phyloP scores from a whole-genome alignment of 2,113 vertebrate genomes.

The Crotalus tigris region DNA sequence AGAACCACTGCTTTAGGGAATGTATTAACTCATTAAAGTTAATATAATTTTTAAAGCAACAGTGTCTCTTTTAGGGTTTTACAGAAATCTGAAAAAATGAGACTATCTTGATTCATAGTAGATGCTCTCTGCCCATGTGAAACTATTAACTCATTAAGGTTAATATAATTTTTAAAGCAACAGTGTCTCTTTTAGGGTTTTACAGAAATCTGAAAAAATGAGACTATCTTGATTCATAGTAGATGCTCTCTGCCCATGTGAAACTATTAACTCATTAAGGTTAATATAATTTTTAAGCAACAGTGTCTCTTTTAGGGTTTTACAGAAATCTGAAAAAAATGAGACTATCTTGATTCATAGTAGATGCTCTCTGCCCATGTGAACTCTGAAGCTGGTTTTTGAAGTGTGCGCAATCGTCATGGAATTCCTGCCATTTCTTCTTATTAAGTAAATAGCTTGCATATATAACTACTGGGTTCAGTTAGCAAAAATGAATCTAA shows the following conservation, averaged over 20 bases:
- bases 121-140: too few relatives aligned
- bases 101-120: too few relatives aligned
- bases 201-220: background rate
- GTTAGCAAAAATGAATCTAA: background rate
- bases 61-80: too few relatives aligned
- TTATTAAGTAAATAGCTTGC: background rate
- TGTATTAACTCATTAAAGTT: too few relatives aligned
- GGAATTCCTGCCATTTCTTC: background rate
- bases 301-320: background rate
- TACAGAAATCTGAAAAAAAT: background rate
- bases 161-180: background rate
- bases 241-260: too few relatives aligned
- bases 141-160: background rate
- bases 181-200: background rate
- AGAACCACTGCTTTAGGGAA: too few relatives aligned
- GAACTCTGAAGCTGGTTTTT: background rate
- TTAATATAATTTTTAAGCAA: background rate
- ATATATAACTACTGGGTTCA: background rate
- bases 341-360: background rate
- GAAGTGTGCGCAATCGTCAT: background rate
- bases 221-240: too few relatives aligned
- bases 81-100: too few relatives aligned
- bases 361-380: background rate
- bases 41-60: too few relatives aligned
- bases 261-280: background rate